These are phyloP conservation scores for Lasioglossum pauxillum DNA, from an alignment of 2,888 invertebrate species.

Conservation along the genomic window DNA sequence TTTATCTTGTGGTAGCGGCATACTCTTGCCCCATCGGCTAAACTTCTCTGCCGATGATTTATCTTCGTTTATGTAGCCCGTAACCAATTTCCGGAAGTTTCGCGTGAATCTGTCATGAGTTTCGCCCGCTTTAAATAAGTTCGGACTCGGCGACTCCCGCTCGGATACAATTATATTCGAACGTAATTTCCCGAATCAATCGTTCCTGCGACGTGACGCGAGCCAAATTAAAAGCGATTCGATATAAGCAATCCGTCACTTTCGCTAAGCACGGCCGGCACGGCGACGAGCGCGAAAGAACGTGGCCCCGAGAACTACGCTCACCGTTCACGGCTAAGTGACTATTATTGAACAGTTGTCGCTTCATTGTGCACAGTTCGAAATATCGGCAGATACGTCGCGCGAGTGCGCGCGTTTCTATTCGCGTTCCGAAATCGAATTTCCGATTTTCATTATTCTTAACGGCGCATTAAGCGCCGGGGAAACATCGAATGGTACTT, in stretches of 20 bases:
- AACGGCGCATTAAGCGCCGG: background rate
- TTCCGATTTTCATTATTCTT: background rate
- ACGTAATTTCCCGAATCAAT: conserved; percentile 34
- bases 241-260: background rate
- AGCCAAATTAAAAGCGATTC: background rate
- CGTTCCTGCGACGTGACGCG: background rate
- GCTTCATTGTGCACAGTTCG: conserved; percentile 24
- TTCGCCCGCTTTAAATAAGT: conserved; percentile 56
- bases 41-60: conserved; percentile 63
- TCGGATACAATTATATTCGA: conserved; percentile 30
- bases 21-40: conserved; percentile 39
- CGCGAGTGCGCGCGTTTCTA: background rate
- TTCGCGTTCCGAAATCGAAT: background rate
- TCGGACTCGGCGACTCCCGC: conserved; percentile 32
- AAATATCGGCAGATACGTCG: conserved; percentile 25
- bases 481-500: no score
- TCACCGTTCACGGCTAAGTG: conserved; percentile 14
- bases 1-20: conserved; percentile 53
- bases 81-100: conserved; percentile 61
- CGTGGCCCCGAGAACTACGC: conserved; percentile 21
- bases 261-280: background rate
- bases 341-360: conserved; percentile 44
- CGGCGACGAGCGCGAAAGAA: background rate
- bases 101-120: conserved; percentile 57
- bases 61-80: conserved; percentile 56